Conservation (phyloP, 2,113 vertebrate genomes). For the Pterophyllum scalare region DNA sequence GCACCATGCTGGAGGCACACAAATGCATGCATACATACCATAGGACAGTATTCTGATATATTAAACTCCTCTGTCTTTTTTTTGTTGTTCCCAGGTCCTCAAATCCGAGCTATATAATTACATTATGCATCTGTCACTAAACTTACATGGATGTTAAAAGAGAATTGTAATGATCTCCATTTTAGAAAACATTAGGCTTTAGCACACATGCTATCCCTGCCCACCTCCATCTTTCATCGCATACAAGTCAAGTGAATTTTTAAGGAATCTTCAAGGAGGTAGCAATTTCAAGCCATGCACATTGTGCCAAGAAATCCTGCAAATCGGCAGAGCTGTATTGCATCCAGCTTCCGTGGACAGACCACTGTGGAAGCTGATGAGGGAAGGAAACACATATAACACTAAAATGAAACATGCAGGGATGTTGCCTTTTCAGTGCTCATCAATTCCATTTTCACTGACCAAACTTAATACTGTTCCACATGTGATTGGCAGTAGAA, state of each 20-base stretch:
- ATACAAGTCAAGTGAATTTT: slow-evolving; percentile 6
- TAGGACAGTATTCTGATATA: slow-evolving; percentile 6
- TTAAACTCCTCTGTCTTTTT: not conserved
- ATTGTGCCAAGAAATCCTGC: slow-evolving; percentile 7
- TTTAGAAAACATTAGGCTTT: not conserved
- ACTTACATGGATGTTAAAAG: not conserved
- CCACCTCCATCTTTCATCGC: not conserved
- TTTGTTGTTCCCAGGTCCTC: not conserved
- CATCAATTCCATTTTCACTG: not conserved
- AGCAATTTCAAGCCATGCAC: not conserved
- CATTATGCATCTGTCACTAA: not conserved
- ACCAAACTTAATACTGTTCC: not conserved
- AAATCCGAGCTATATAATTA: slow-evolving; percentile 19
- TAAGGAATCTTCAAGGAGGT: slow-evolving; percentile 1
- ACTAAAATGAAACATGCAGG: fast-evolving
- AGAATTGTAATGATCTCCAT: not conserved
- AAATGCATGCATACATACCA: slow-evolving; percentile 16
- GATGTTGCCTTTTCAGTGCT: not conserved
- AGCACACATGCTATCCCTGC: not conserved
- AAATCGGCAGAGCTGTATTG: not conserved
- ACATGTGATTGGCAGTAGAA: not conserved
- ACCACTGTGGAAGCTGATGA: not conserved
- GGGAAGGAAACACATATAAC: not conserved
- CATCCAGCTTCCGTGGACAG: not conserved
- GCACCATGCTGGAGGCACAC: slow-evolving; percentile 41